Evolutionary conservation across 2,888 invertebrate genomes (phyloP).

Genomic region (Sepiola atlantica): DNA sequence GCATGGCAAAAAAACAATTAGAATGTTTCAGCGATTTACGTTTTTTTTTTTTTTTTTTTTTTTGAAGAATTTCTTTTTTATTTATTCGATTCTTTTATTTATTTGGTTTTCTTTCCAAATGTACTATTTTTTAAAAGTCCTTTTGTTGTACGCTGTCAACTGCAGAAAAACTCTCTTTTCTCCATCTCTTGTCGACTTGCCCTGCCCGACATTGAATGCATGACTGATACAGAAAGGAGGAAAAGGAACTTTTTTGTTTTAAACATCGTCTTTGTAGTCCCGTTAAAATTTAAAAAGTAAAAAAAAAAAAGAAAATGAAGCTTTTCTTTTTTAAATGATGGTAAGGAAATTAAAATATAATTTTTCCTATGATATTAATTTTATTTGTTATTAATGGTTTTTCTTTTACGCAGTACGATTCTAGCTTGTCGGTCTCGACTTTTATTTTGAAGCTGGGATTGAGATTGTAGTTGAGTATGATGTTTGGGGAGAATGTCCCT

Average conservation of each 20-base stretch:
- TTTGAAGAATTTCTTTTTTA: too few relatives aligned
- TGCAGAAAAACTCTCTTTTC: background rate
- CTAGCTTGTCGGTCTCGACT: background rate
- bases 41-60: too few relatives aligned
- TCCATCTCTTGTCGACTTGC: background rate
- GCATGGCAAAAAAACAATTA: too few relatives aligned
- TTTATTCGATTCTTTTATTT: too few relatives aligned
- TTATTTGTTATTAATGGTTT: background rate
- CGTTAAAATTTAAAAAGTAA: background rate
- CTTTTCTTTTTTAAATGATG: background rate
- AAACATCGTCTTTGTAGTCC: background rate
- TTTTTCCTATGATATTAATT: background rate
- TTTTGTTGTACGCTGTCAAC: background rate
- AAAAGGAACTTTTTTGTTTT: background rate
- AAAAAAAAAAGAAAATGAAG: background rate
- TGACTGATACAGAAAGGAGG: background rate
- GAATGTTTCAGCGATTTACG: too few relatives aligned
- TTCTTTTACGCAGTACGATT: background rate
- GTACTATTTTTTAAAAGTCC: background rate
- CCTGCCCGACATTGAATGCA: background rate
- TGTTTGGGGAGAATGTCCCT: background rate
- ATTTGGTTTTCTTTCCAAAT: background rate
- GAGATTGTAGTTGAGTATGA: background rate
- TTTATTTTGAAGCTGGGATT: background rate
- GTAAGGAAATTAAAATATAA: slow-evolving; percentile 8